Evolutionary conservation across 2,113 vertebrate genomes (phyloP).

Genomic region (Atrichornis clamosus): DNA sequence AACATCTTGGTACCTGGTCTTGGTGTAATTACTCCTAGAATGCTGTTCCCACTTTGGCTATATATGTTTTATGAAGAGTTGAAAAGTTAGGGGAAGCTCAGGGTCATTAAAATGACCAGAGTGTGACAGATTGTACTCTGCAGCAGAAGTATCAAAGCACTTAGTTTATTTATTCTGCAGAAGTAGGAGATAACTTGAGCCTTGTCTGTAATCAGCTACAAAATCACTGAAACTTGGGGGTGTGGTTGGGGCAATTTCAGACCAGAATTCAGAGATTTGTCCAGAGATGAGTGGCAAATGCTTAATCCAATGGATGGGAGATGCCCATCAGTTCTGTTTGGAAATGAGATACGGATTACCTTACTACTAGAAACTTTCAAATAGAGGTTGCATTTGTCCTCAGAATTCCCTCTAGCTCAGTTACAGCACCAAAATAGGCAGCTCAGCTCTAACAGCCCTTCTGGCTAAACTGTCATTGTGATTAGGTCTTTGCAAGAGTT

Average conservation of each 20-base stretch:
- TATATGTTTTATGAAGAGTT: not conserved
- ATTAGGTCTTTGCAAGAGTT: not conserved
- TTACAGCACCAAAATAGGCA: not conserved
- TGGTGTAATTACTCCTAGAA: not conserved
- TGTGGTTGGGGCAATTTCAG: not conserved
- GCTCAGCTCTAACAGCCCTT: not conserved
- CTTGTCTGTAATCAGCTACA: not conserved
- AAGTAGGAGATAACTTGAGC: not conserved
- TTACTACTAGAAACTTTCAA: not conserved
- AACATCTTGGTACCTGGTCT: not conserved
- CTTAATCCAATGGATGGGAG: not conserved
- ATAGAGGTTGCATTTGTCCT: not conserved
- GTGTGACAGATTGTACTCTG: not conserved
- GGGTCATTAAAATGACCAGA: not conserved
- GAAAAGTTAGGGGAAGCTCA: not conserved
- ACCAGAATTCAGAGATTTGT: not conserved
- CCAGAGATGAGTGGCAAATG: not conserved
- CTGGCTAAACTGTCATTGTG: not conserved
- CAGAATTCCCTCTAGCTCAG: not conserved
- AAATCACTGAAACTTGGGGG: not conserved
- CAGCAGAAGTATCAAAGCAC: not conserved
- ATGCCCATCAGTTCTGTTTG: not conserved
- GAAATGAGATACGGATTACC: not conserved
- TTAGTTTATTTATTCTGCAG: not conserved
- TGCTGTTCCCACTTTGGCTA: not conserved